These are phyloP conservation scores for Actenoides lindsayi DNA, from an alignment of 2,113 vertebrate species.

Conservation along the genomic window DNA sequence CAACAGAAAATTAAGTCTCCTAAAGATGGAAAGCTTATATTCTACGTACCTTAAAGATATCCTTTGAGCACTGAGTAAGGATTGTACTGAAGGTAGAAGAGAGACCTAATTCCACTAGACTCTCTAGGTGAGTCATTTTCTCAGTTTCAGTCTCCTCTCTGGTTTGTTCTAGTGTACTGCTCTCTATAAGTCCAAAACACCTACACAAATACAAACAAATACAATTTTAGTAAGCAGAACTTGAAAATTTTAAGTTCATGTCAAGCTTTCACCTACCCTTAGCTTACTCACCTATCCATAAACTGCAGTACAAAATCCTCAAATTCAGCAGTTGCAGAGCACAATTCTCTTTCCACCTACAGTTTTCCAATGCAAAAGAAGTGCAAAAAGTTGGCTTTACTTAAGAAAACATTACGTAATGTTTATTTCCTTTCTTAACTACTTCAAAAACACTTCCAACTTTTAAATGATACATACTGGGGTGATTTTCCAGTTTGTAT, in stretches of 20 bases:
- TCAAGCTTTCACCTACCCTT: neutral
- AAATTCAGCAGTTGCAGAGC: constrained; percentile 97
- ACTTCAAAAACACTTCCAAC: neutral
- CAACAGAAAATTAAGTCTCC: neutral
- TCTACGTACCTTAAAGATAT: constrained; percentile 92
- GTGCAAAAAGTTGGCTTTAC: neutral
- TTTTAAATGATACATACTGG: neutral
- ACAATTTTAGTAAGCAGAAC: neutral
- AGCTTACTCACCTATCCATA: constrained; percentile 90
- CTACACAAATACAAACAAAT: constrained; percentile 64
- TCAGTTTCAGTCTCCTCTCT: constrained; percentile 97
- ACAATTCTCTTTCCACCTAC: constrained; percentile 95
- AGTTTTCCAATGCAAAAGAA: neutral
- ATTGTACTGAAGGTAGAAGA: constrained; percentile 99
- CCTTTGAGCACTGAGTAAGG: constrained; percentile 95
- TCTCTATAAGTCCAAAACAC: constrained; percentile 98
- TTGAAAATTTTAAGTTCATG: neutral
- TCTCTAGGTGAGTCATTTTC: constrained; percentile 98
- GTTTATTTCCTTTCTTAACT: neutral
- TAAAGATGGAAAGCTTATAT: neutral
- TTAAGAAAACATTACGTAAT: neutral
- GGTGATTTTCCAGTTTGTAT: neutral
- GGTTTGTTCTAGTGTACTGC: constrained; percentile 96
- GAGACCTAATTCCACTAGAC: constrained; percentile 93
- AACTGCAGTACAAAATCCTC: constrained; percentile 99